phyloP scores from a whole-genome alignment of 2,113 vertebrate species.

The Lota lota region DNA sequence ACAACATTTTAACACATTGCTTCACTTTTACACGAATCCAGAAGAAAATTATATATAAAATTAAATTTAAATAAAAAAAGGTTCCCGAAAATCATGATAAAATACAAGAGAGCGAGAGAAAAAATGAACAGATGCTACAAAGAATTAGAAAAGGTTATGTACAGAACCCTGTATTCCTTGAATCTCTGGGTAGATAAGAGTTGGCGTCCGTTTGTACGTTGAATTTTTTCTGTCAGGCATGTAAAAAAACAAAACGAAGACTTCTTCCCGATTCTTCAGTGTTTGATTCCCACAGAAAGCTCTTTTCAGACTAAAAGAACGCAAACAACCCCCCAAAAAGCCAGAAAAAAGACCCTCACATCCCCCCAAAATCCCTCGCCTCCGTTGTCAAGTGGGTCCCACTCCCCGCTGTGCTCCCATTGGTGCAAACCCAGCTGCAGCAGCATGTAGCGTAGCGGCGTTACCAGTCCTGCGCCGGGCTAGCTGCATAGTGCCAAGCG shows the following conservation, averaged over 20 bases:
- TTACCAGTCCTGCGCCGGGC: slow-evolving; percentile 68
- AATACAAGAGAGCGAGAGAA: slow-evolving; percentile 81
- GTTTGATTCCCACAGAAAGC: slow-evolving; percentile 44
- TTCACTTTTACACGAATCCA: slow-evolving; percentile 72
- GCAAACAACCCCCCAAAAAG: neutral
- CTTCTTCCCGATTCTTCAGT: slow-evolving; percentile 40
- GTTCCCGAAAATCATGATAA: slow-evolving; percentile 74
- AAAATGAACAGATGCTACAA: slow-evolving; percentile 96
- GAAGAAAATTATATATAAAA: slow-evolving; percentile 62
- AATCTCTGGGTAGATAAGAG: slow-evolving; percentile 68
- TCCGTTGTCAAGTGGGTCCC: neutral
- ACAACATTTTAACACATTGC: slow-evolving; percentile 73
- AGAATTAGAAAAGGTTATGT: slow-evolving; percentile 95
- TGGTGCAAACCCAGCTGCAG: slow-evolving; percentile 82
- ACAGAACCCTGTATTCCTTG: slow-evolving; percentile 99
- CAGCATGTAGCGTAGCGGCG: slow-evolving; percentile 76
- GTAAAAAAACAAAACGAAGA: slow-evolving; percentile 40
- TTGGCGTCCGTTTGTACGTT: slow-evolving; percentile 60
- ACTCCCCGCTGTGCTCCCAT: slow-evolving; percentile 65
- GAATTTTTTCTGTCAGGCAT: slow-evolving; percentile 58
- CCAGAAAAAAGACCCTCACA: slow-evolving; percentile 2
- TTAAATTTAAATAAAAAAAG: slow-evolving; percentile 65
- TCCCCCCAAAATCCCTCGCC: slow-evolving; percentile 3
- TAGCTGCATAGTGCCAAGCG: slow-evolving; percentile 27
- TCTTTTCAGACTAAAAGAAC: slow-evolving; percentile 43